Evolutionary conservation across 2,797 vertebrate genomes (phyloP), one percentile per base, ranked within the genome.

Genomic region (Cuniculus paca): DNA sequence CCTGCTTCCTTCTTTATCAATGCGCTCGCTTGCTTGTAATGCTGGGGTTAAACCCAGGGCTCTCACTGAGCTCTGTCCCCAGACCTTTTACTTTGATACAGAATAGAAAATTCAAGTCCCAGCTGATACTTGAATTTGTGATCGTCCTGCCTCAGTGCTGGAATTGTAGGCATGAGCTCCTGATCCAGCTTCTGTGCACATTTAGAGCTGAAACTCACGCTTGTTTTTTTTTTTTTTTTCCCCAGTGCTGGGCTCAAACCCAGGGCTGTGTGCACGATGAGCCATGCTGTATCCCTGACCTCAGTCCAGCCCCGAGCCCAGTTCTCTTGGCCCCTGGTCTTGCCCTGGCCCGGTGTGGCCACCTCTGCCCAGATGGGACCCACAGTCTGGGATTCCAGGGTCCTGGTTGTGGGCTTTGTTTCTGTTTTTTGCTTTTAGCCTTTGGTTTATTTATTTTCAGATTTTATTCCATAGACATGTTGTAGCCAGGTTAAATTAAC

Each of bases 401-500:
- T n/a, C 24, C 63, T 63, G 28, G 52, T 28, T 12, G 6, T 34
- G 24, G 39, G 8, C 5, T 83, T 72, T 56, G 52, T 58, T 50
- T 34, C 39, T 68, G 22, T 39, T 1, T 34, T 80, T 91, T 65
- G 60, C 63, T 78, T 88, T 92, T 72, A 92, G 48, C 39, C 4
- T 36, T 92, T 88, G 39, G 28, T 56, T 78, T 68, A 4, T 68
- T 79, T 60, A 58, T 77, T 91, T 78, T 95, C 58, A 75, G 75
- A 9, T 20, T 85, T 91, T 88, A 36, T 78, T 72, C 16, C 36
- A 4, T 28, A 39, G 31, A 63, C 24, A 45, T 74, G 80, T 81
- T 94, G 80, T 63, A 54, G 42, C 58, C 13, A 10, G 65, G 58
- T 63, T 24, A 80, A 78, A 60, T 63, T 45, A 80, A 16, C n/a